Evolutionary conservation across 30 jellyfish, hydroid and myxozoan species (phyloP).

Genomic region (Cassiopea andromeda): DNA sequence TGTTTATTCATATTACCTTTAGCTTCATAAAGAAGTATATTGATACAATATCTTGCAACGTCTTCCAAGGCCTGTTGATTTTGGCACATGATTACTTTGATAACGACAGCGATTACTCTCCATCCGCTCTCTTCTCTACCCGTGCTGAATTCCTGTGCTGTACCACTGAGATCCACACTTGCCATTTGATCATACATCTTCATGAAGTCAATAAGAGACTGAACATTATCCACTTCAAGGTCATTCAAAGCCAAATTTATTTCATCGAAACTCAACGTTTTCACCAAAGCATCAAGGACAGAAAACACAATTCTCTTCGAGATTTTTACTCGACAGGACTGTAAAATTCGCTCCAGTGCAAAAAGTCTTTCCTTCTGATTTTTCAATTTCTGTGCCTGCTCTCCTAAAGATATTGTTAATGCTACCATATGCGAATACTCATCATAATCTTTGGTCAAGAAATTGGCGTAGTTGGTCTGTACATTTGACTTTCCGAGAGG

Average conservation of each 20-base stretch:
- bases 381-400: slow-evolving; percentile 39
- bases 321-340: slow-evolving; percentile 12
- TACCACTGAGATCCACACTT: background rate
- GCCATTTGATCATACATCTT: slow-evolving; percentile 10
- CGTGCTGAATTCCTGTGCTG: background rate
- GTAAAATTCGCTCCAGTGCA: slow-evolving; percentile 41
- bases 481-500: slow-evolving; percentile 58
- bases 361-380: slow-evolving; percentile 39
- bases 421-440: slow-evolving; percentile 1
- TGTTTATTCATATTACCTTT: slow-evolving; percentile 25
- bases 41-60: slow-evolving; percentile 53
- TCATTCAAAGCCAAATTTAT: slow-evolving; percentile 65
- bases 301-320: slow-evolving; percentile 51
- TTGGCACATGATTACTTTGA: slow-evolving; percentile 56
- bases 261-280: slow-evolving; percentile 51
- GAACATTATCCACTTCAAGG: slow-evolving; percentile 66
- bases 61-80: slow-evolving; percentile 26
- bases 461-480: slow-evolving; percentile 11
- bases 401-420: slow-evolving; percentile 40
- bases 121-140: slow-evolving; percentile 3
- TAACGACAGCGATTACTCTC: slow-evolving; percentile 40
- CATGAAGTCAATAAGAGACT: slow-evolving; percentile 46
- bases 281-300: slow-evolving; percentile 61
- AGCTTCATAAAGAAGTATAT: slow-evolving; percentile 30
- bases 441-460: background rate